These are phyloP conservation scores for Caenorhabditis japonica DNA, from an alignment of 2,888 invertebrate species.

Conservation along the genomic window DNA sequence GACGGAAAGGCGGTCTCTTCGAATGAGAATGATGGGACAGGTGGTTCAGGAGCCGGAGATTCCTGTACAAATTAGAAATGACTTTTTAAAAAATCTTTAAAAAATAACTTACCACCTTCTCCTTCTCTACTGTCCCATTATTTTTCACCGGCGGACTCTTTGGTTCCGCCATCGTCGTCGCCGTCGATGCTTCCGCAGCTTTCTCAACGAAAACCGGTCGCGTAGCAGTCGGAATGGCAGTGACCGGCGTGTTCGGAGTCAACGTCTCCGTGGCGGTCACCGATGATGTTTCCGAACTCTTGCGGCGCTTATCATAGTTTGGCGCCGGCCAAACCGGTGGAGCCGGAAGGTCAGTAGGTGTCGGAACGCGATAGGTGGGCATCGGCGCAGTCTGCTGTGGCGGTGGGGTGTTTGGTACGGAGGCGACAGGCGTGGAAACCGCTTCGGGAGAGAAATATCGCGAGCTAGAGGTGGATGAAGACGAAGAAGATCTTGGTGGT, in stretches of 20 bases:
- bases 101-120: not conserved
- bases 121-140: not conserved
- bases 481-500: conserved; percentile 8
- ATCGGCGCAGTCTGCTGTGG: not conserved
- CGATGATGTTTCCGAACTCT: conserved; percentile 31
- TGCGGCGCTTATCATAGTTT: conserved; percentile 23
- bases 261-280: conserved; percentile 21
- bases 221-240: conserved; percentile 9
- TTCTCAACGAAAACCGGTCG: conserved; percentile 6
- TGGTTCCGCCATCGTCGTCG: not conserved
- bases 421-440: conserved; percentile 5
- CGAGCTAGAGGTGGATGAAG: conserved; percentile 22
- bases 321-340: conserved; percentile 53
- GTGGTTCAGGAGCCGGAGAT: conserved; percentile 13
- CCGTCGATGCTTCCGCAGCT: not conserved
- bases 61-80: conserved; percentile 1
- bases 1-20: conserved; percentile 67
- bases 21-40: conserved; percentile 58
- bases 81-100: not conserved
- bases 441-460: conserved; percentile 13
- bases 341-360: conserved; percentile 35
- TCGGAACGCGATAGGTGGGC: conserved; percentile 5
- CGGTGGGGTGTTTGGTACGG: conserved; percentile 19
- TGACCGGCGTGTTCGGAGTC: conserved; percentile 34
- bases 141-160: not conserved